phyloP scores from a whole-genome alignment of 2,797 vertebrate genomes.

The Dermochelys coriacea region DNA sequence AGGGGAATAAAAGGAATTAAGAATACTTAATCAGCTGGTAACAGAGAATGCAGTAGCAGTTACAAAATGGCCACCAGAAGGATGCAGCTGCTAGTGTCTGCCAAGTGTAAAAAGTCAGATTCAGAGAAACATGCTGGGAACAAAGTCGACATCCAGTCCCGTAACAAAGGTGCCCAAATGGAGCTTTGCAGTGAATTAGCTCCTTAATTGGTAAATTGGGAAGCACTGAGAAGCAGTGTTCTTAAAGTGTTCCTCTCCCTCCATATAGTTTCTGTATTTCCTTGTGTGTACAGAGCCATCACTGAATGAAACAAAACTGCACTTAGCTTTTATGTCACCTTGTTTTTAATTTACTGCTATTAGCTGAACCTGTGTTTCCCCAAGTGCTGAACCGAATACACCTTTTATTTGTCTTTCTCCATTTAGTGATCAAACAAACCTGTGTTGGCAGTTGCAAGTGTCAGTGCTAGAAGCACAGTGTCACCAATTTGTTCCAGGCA shows the following conservation, averaged over 20 bases:
- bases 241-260: neutral
- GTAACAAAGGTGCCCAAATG: neutral
- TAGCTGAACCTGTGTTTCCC: neutral
- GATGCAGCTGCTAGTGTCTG: neutral
- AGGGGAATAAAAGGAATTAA: neutral
- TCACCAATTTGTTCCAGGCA: neutral
- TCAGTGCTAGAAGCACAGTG: neutral
- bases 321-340: neutral
- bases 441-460: neutral
- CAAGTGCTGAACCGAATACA: neutral
- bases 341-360: neutral
- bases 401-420: neutral
- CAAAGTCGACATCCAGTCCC: neutral
- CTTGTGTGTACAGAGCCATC: neutral
- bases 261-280: neutral
- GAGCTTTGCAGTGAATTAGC: neutral
- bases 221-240: neutral
- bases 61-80: neutral
- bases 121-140: neutral
- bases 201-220: neutral
- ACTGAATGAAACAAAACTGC: neutral
- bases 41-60: neutral
- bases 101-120: neutral
- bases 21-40: neutral
- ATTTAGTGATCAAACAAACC: neutral